Evolutionary conservation across 2,888 invertebrate genomes (phyloP), one percentile per base, ranked within the genome.

Genomic region (Diarsia dahlii): DNA sequence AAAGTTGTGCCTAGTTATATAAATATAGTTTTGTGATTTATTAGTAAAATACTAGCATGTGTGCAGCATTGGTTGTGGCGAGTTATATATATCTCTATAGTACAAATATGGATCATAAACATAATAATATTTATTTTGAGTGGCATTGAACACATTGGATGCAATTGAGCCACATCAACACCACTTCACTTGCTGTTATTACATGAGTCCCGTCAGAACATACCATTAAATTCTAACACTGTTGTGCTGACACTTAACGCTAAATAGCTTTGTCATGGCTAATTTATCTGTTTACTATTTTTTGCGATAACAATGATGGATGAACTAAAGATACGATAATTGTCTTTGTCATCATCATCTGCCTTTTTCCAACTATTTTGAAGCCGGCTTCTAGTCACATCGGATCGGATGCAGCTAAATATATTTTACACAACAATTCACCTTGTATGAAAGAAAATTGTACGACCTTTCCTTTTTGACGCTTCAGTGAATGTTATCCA

Each of bases 281-380:
- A 56, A 81, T 85, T 71, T 74, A 66, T 81, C 56, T 84, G 62
- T 77, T 76, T 70, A 68, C 71, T 74, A 0, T 56, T 64, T 60
- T 39, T 39, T 58, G 48, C 12, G 23, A 46, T 66, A 56, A 54
- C 23, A 9, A 2, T 48, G 64, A 62, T 48, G 23, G 52, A 8
- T 39, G 39, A 50, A 68, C 18, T 13, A 3, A 56, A 20, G 50
- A 60, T 65, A 72, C 3, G 15, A 65, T 18, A 34, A 13, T 39
- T 77, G 54, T 54, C 23, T 58, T 34, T 18, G 18, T 4, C 18
- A 34, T 9, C 60, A 34, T 18, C 60, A 4, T 60, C 34, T 18
- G 9, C 58, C 4, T 60, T 60, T 60, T 18, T 34, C 8, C 0
- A 23, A 28, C 18, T 34, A 34, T 10, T 10, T 60, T 34, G 18